Evolutionary conservation across 92 coral and sea anemone species (phyloP), one percentile per base, ranked within the genome.

Genomic region (Scolanthus callimorphus): DNA sequence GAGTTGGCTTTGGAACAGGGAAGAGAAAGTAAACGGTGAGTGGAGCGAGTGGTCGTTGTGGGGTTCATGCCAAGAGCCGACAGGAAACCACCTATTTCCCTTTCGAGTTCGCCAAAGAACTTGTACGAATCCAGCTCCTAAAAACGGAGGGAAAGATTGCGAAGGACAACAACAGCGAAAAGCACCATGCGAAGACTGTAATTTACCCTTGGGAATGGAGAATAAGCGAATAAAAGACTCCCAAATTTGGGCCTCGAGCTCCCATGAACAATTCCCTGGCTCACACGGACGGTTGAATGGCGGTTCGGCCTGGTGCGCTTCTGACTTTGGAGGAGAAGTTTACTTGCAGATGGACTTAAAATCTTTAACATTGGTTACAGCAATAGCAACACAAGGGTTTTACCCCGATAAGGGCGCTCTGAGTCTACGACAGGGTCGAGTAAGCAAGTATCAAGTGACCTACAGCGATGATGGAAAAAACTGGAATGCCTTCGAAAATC

Each of bases 251-350:
- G 86, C 96, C 38, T 74, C 81, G 0, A 66, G 84, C 44, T 78
- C 66, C 20, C 96, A 88, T 53, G 60, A 55, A 17, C 80, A 88
- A 20, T 88, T 82, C 30, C 96, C 96, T 27, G 67, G 86, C 28
- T 56, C 31, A 10, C 41, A 72, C 23, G 86, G 72, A 0, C 70
- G 96, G 51, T 56, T 88, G 58, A 83, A 88, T 62, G 84, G 90
- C 15, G 68, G 81, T 25, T 83, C 91, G 0, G 85, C 96, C 17
- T 91, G 96, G 97, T 91, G 97, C 46, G 71, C 84, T 9, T 71
- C 70, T 26, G 58, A 59, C 58, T 59, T 65, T 6, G 65, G 64
- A 11, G 54, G 54, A 6, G 73, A 71, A 45, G 61, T 84, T 41
- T 88, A 84, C 59, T 64, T 92, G 1, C 85, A 84, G 68, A 59